Percentiles rank a stretch among this genome's conserved stretches.
Conservation (phyloP, 2,888 invertebrate genomes). For the Rotaria sp. region DNA sequence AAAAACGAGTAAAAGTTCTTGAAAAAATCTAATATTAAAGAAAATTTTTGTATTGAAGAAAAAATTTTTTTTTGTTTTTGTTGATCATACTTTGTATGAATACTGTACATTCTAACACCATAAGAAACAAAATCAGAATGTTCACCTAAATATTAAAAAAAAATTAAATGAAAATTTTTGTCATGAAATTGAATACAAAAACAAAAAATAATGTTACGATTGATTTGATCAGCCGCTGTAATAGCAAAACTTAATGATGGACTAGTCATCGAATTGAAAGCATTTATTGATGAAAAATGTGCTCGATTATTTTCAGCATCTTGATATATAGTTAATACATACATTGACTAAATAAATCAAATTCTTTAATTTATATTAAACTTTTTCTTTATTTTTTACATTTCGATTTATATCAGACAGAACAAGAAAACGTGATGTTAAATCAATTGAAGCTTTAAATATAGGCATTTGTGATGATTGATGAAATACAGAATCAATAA, state of each 20-base stretch:
- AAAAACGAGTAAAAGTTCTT: slow-evolving; percentile 69
- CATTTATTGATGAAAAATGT: slow-evolving; percentile 62
- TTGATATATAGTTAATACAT: slow-evolving; percentile 67
- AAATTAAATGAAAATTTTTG: neutral
- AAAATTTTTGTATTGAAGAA: neutral
- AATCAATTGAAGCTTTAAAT: slow-evolving; percentile 73
- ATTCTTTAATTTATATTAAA: neutral
- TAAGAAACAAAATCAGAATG: slow-evolving; percentile 55
- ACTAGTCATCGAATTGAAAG: slow-evolving; percentile 73
- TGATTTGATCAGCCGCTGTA: slow-evolving; percentile 60
- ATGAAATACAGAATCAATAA: neutral
- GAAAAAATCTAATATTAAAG: slow-evolving; percentile 65
- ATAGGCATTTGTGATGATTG: slow-evolving; percentile 51
- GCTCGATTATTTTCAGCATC: slow-evolving; percentile 48
- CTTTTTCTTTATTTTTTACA: slow-evolving; percentile 51
- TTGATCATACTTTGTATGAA: slow-evolving; percentile 49
- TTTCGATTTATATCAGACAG: slow-evolving; percentile 78
- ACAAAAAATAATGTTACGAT: neutral
- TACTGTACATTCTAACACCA: slow-evolving; percentile 48
- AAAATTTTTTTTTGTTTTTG: neutral
- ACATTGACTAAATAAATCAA: slow-evolving; percentile 61
- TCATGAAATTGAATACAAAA: neutral
- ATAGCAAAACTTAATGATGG: slow-evolving; percentile 82
- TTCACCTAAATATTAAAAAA: slow-evolving; percentile 43
- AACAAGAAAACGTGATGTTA: slow-evolving; percentile 74